These are phyloP conservation scores for Thripadectes ignobilis DNA, from an alignment of 2,797 vertebrate genomes.

Conservation along the genomic window DNA sequence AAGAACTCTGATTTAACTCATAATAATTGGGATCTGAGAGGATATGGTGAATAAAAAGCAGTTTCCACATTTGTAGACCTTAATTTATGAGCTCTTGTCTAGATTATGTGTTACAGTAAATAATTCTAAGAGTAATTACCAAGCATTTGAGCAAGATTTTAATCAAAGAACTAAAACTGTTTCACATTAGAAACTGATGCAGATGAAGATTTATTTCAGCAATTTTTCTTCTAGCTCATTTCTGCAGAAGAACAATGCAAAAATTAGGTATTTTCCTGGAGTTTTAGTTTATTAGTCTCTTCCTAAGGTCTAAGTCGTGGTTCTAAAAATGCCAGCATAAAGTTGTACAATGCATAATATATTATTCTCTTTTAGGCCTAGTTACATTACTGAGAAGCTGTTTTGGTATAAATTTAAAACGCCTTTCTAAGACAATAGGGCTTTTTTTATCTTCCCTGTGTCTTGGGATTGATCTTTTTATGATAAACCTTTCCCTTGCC, in stretches of 20 bases:
- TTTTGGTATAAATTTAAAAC: conserved; percentile 2
- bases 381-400: not conserved
- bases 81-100: conserved; percentile 53
- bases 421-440: not conserved
- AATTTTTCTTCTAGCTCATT: conserved; percentile 8
- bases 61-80: not conserved
- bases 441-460: not conserved
- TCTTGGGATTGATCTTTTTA: not conserved
- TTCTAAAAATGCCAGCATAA: not conserved
- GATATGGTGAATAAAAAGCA: not conserved
- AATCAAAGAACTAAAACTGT: conserved; percentile 42
- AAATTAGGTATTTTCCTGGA: not conserved
- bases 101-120: conserved; percentile 53
- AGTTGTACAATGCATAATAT: not conserved
- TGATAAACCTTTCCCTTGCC: not conserved
- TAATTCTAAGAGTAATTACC: conserved; percentile 48
- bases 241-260: not conserved
- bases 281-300: not conserved
- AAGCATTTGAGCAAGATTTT: conserved; percentile 34
- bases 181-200: conserved; percentile 4
- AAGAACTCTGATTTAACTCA: not conserved
- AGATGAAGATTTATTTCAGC: conserved; percentile 44
- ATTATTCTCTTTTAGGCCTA: not conserved
- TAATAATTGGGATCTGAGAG: not conserved
- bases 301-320: not conserved